Base-by-base conservation (phyloP, 2,797 vertebrate genomes). In the Sebastes oblongus region DNA sequence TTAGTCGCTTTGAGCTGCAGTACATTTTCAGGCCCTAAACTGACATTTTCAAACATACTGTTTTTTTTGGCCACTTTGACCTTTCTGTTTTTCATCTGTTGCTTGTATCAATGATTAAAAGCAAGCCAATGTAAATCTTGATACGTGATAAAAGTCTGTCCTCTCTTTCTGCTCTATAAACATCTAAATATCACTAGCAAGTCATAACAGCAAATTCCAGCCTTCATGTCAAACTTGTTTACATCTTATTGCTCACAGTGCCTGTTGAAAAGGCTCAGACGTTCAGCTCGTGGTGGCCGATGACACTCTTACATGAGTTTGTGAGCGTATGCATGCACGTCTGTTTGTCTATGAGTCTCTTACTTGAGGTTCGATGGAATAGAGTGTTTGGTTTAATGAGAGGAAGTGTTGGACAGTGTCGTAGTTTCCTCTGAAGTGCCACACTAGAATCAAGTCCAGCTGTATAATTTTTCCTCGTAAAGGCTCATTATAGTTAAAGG, bases 401-500 rank as follows among this genome's bases (percentile, higher is more conserved):
- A 27, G 50, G 54, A 73, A 54, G 78, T 58, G 67, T 62, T 56
- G 66, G 71, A 73, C 66, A 54, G 66, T 25, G 70, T 36, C 24
- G 58, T 42, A 2, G 59, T 86, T 80, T 72, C 54, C 62, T 83
- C 27, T 66, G 39, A 78, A 77, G 68, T 64, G 79, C 66, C 79
- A 73, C 52, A 46, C 84, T 72, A 72, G 66, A 80, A 80, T 84
- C 39, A 61, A 52, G 16, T 42, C 39, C 62, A 75, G 8, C 11
- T 39, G 25, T 75, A 36, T 84, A 39, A 75, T 87, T 86, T 84
- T 82, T 72, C 67, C 61, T 59, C 18, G 3, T 64, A n/a, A n/a
- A 67, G 20, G 60, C 83, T 84, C 74, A 67, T 86, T 82, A 29
- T 69, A 16, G 56, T 68, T 18, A 27, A 58, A 72, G 61, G 65